Evolutionary conservation across 2,797 vertebrate genomes (phyloP).

Genomic region (Menidia menidia): DNA sequence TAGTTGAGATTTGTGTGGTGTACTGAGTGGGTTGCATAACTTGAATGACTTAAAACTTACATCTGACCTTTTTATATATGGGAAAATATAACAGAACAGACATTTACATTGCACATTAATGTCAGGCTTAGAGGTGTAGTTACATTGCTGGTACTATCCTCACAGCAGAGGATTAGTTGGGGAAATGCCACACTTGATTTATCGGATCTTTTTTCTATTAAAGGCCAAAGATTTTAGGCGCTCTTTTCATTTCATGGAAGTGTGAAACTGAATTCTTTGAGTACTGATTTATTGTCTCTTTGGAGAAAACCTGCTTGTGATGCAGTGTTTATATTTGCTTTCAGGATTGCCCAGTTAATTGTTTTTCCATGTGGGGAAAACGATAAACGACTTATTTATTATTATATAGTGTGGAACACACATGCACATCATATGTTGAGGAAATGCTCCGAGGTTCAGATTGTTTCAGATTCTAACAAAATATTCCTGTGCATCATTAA

Average conservation of each 20-base stretch:
- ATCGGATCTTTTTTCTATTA: neutral
- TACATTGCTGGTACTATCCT: neutral
- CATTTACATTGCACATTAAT: slow-evolving; percentile 4
- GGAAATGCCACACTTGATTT: neutral
- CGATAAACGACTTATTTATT: no score
- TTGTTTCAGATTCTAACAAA: no score
- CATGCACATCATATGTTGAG: no score
- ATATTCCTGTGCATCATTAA: no score
- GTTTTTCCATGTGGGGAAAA: neutral
- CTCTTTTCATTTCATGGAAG: neutral
- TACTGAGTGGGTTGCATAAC: neutral
- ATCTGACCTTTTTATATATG: neutral
- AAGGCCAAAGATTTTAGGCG: neutral
- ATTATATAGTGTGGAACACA: no score
- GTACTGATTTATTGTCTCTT: neutral
- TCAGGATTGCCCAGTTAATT: neutral
- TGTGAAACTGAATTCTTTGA: neutral
- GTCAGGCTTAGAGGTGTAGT: slow-evolving; percentile 7
- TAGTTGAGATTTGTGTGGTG: slow-evolving; percentile 1
- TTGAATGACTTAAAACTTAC: slow-evolving; percentile 6
- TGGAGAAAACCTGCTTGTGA: neutral
- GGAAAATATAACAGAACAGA: neutral
- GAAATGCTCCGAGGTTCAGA: no score
- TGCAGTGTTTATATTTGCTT: neutral
- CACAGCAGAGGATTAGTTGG: neutral